A percentile compares a stretch with the other conserved stretches of the same genome.
phyloP scores from a whole-genome alignment of 2,888 invertebrate species.

The Nyleta sp. region DNA sequence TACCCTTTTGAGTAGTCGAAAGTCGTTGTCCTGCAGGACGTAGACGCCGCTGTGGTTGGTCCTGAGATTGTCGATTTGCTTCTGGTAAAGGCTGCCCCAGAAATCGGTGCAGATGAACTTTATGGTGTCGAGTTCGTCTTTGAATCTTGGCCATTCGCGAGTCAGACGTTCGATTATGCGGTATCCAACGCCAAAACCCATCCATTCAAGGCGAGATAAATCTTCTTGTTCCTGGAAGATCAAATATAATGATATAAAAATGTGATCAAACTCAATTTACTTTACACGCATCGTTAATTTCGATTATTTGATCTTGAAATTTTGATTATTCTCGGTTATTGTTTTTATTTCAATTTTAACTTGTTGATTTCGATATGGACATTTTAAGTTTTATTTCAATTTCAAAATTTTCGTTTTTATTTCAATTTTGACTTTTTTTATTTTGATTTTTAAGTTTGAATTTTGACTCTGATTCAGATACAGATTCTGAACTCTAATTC shows the following conservation, averaged over 20 bases:
- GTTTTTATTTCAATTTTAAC: no score
- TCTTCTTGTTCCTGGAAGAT: slow-evolving; percentile 82
- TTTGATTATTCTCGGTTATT: no score
- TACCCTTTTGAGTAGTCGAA: slow-evolving; percentile 94
- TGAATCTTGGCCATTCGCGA: slow-evolving; percentile 95
- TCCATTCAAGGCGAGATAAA: slow-evolving; percentile 90
- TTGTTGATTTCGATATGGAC: no score
- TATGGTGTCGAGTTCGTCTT: slow-evolving; percentile 98
- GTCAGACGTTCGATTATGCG: slow-evolving; percentile 94
- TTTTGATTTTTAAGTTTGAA: no score
- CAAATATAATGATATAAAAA: slow-evolving; percentile 12
- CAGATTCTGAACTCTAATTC: no score
- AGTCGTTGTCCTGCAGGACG: slow-evolving; percentile 97
- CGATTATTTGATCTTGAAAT: no score
- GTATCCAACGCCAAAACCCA: slow-evolving; percentile 93
- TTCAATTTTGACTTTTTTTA: no score
- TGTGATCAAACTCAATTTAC: background rate
- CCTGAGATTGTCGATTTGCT: slow-evolving; percentile 98
- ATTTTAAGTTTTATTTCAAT: no score
- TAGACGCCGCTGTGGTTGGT: slow-evolving; percentile 99
- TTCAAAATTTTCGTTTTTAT: no score
- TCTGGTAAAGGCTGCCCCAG: slow-evolving; percentile 98
- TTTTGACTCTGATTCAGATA: no score
- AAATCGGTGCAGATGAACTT: slow-evolving; percentile 99
- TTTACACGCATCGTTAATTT: no score